These are phyloP conservation scores for Trididemnum nubilum DNA, from an alignment of 23 tunicate species.

Conservation along the genomic window DNA sequence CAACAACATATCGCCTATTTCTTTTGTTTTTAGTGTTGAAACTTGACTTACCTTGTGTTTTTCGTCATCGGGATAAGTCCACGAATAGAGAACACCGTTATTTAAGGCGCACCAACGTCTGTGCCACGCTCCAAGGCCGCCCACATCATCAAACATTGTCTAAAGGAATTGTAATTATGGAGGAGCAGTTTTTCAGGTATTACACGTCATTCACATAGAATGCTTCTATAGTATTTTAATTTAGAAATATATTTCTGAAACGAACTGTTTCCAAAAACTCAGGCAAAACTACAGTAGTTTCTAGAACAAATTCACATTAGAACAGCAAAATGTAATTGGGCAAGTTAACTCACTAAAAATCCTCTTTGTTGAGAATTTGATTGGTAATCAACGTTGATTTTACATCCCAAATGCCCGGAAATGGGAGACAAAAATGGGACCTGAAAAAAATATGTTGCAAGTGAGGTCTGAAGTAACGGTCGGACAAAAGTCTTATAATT, in stretches of 20 bases:
- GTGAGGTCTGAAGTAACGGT: too few species aligned
- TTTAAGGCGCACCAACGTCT: slow-evolving; percentile 85
- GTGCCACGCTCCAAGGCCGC: slow-evolving; percentile 92
- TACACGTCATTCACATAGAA: too few species aligned
- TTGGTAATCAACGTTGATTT: slow-evolving; percentile 42
- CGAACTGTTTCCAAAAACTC: too few species aligned
- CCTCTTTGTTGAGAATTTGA: slow-evolving; percentile 78
- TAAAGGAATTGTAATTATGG: slow-evolving; percentile 1
- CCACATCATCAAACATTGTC: slow-evolving; percentile 96
- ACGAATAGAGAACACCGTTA: slow-evolving; percentile 74
- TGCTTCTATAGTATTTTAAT: too few species aligned
- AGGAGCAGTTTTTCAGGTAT: too few species aligned
- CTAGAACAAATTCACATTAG: background rate
- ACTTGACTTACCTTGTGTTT: slow-evolving; percentile 85
- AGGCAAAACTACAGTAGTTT: background rate
- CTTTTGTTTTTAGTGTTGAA: too few species aligned
- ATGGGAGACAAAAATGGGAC: slow-evolving; percentile 93
- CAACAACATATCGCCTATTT: too few species aligned
- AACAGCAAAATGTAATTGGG: background rate
- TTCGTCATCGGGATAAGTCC: slow-evolving; percentile 97
- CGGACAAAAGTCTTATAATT: too few species aligned
- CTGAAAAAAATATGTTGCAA: too few species aligned
- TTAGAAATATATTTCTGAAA: too few species aligned
- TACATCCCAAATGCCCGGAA: slow-evolving; percentile 71
- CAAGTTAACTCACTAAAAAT: slow-evolving; percentile 56